Evolutionary conservation across 1,140 invertebrate species (phyloP), one percentile per base, ranked within the genome.

Genomic region (Tribolium castaneum): DNA sequence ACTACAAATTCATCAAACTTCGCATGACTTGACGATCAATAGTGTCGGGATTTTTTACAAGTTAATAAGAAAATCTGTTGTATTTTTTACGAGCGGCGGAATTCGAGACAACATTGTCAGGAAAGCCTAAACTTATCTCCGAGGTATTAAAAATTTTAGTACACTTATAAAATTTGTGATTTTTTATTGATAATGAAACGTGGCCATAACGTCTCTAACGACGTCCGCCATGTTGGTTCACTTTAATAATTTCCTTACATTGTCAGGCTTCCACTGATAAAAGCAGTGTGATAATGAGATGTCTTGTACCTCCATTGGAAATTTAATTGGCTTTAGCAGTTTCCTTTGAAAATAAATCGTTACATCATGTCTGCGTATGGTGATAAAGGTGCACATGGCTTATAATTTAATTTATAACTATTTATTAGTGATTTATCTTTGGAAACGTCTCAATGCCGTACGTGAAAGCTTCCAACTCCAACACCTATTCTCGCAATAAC

Each of bases 221-320:
- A 56, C 54, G 6, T 52, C 51, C n/a, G 54, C 54, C 22, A 59
- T 59, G 54, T 59, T 30, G 54, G 59, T 34, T 12, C 25, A 66
- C 13, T 25, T 62, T 62, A 19, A 62, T 62, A 62, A 62, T 62
- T 66, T 35, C 59, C 59, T 66, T 39, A 13, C 25, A 66, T 12
- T 66, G 30, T 59, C 54, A 59, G n/a, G 10, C 54, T 30, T 73
- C 14, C 7, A 52, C 49, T 73, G 71, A 73, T 73, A 73, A 73
- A 73, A 73, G 71, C 59, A 34, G 2, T 7, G 59, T 52, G 49
- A 73, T 73, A 73, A 73, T 73, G 71, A 73, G 52, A 54, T 54
- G 71, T 52, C 49, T 73, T 73, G 71, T 73, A 73, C 71, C 19
- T 73, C 6, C 70, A 73, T 30, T 73, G 71, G 71, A 73, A 73